Percentiles rank a stretch among this genome's conserved stretches.
phyloP scores from a whole-genome alignment of 2,113 vertebrate species.

The Zosterops pallidus region DNA sequence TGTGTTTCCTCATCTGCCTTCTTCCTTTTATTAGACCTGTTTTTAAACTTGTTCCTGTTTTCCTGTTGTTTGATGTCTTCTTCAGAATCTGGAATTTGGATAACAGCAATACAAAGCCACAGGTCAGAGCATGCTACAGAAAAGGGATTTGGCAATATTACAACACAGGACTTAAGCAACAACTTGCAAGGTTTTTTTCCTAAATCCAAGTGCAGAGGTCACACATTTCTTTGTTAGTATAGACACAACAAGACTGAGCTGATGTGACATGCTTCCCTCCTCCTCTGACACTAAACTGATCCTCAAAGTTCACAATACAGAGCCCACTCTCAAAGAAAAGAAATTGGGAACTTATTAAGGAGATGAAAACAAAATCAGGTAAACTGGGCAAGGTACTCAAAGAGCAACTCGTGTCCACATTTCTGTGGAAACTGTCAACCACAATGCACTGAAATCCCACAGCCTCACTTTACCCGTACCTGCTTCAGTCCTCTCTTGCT shows the following conservation, averaged over 20 bases:
- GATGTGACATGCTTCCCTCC: neutral
- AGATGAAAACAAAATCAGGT: neutral
- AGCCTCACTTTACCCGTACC: neutral
- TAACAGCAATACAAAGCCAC: neutral
- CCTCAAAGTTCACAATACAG: rapidly evolving
- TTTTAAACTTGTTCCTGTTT: neutral
- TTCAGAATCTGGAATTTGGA: neutral
- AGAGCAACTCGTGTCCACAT: neutral
- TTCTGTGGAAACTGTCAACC: neutral
- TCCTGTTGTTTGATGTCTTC: neutral
- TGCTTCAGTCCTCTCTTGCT: neutral
- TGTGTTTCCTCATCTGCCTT: neutral
- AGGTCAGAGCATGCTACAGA: neutral
- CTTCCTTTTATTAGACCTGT: neutral
- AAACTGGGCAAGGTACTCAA: neutral
- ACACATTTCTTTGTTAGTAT: neutral
- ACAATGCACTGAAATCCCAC: neutral
- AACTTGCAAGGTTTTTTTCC: neutral
- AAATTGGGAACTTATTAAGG: neutral
- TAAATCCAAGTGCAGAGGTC: neutral
- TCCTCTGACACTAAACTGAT: neutral
- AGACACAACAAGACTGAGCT: neutral
- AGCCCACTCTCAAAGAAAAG: rapidly evolving
- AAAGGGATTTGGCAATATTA: neutral
- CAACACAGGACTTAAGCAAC: rapidly evolving